Percentiles rank a stretch among this genome's conserved stretches.
phyloP scores from a whole-genome alignment of 2,888 invertebrate species.

The Orchesella flavescens region DNA sequence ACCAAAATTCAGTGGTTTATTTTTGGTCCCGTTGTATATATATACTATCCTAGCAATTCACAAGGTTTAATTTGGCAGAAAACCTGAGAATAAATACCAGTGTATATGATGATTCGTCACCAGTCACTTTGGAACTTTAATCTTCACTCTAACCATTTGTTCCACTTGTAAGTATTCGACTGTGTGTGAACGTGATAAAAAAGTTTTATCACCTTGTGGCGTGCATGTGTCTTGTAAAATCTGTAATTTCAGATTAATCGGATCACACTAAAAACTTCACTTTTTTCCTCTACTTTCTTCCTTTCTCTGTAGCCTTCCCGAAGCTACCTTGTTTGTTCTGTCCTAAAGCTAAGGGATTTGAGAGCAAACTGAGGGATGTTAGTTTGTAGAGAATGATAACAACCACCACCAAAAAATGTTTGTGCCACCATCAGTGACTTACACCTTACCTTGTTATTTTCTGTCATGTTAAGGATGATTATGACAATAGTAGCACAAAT shows the following conservation, averaged over 20 bases:
- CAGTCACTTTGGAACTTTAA: slow-evolving; percentile 6
- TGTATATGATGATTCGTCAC: slow-evolving; percentile 1
- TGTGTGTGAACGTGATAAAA: background rate
- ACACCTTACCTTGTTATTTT: slow-evolving; percentile 32
- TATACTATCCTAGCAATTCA: slow-evolving; percentile 8
- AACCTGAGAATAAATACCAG: slow-evolving; percentile 20
- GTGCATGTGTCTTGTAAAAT: background rate
- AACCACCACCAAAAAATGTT: slow-evolving; percentile 38
- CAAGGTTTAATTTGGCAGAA: slow-evolving; percentile 19
- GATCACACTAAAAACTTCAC: slow-evolving; percentile 32
- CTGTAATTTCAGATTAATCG: background rate
- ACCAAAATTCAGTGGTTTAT: slow-evolving; percentile 48
- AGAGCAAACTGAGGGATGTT: slow-evolving; percentile 64
- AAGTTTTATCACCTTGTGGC: background rate
- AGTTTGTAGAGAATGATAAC: slow-evolving; percentile 58
- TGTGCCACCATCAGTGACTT: slow-evolving; percentile 35
- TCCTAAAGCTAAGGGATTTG: slow-evolving; percentile 58
- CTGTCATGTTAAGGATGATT: slow-evolving; percentile 24
- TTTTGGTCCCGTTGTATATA: slow-evolving; percentile 1
- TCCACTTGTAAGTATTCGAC: too few species aligned
- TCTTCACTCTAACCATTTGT: slow-evolving; percentile 14
- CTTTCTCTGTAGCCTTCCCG: background rate
- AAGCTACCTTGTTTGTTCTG: slow-evolving; percentile 12
- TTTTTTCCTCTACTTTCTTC: slow-evolving; percentile 34
- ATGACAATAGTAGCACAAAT: slow-evolving; percentile 34